Percentiles rank a stretch among this genome's conserved stretches.
These are phyloP conservation scores for Callionymus lyra DNA, from an alignment of 2,113 vertebrate genomes.

Conservation along the genomic window DNA sequence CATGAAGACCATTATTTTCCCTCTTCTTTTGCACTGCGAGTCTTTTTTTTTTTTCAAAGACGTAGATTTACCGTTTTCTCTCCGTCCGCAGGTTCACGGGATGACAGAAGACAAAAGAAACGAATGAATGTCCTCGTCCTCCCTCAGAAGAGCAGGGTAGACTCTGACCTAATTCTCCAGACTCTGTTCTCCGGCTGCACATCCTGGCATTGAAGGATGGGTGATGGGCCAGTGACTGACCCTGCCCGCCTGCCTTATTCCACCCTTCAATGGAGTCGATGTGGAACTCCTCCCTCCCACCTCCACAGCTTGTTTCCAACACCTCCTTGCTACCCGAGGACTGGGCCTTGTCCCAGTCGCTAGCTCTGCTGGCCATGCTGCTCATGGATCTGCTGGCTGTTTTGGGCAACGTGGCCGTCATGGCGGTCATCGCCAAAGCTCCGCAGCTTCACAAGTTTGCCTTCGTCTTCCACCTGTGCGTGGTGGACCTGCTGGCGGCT, in stretches of 20 bases:
- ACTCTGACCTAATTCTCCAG: constrained; percentile 28
- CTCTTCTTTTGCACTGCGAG: too few relatives aligned
- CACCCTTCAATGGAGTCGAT: constrained; percentile 82
- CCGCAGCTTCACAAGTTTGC: constrained; percentile 93
- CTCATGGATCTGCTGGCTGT: constrained; percentile 88
- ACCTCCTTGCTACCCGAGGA: constrained; percentile 62
- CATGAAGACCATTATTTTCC: too few relatives aligned
- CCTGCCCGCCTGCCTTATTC: constrained; percentile 62
- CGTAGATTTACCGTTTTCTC: too few relatives aligned
- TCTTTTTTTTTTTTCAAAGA: too few relatives aligned
- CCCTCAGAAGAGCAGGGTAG: constrained; percentile 10
- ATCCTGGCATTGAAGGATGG: constrained; percentile 82
- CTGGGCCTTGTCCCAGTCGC: constrained; percentile 74
- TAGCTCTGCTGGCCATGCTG: constrained; percentile 92
- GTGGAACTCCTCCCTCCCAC: constrained; percentile 73
- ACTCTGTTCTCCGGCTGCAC: constrained; percentile 42
- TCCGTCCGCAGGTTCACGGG: too few relatives aligned
- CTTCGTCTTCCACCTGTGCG: constrained; percentile 97
- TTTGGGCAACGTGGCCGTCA: constrained; percentile 86
- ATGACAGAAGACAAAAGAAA: constrained; percentile 11
- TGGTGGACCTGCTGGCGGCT: constrained; percentile 94
- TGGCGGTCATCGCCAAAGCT: constrained; percentile 89
- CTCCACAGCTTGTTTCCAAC: constrained; percentile 63
- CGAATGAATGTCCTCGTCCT: constrained; percentile 15
- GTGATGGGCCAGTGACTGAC: constrained; percentile 77